phyloP scores from a whole-genome alignment of 2,113 vertebrate species.

The Dendropsophus ebraccatus region DNA sequence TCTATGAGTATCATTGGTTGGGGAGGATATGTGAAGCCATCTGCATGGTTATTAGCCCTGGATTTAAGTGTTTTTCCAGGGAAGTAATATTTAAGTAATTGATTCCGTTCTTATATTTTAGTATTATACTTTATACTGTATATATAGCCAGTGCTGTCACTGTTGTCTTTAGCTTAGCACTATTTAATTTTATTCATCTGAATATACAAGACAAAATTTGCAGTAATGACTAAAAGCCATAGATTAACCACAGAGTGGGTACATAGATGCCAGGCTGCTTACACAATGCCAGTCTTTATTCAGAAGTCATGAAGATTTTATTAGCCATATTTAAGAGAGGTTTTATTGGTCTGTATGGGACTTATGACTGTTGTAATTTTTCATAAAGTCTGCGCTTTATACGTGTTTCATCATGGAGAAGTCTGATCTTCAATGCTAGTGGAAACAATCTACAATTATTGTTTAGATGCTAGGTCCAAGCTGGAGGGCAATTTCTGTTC shows the following conservation, averaged over 20 bases:
- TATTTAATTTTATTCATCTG: background rate
- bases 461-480: background rate
- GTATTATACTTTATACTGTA: background rate
- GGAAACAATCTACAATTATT: background rate
- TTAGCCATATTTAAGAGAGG: background rate
- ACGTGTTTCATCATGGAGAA: background rate
- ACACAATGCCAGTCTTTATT: background rate
- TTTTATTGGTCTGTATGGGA: background rate
- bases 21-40: slow-evolving; percentile 30
- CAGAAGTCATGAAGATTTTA: background rate
- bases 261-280: background rate
- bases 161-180: background rate
- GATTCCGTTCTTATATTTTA: slow-evolving; percentile 7
- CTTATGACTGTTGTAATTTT: background rate
- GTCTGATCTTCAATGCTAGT: background rate
- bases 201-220: background rate
- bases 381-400: background rate
- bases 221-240: background rate
- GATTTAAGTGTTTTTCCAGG: slow-evolving; percentile 3
- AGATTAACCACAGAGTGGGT: background rate
- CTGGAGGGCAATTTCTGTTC: background rate
- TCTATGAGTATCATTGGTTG: slow-evolving; percentile 38
- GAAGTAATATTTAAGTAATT: background rate
- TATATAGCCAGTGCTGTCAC: background rate
- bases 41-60: slow-evolving; percentile 4